A percentile compares a stretch with the other conserved stretches of the same genome.
Conservation (phyloP, 2,113 vertebrate species). For the Artemisiospiza belli region DNA sequence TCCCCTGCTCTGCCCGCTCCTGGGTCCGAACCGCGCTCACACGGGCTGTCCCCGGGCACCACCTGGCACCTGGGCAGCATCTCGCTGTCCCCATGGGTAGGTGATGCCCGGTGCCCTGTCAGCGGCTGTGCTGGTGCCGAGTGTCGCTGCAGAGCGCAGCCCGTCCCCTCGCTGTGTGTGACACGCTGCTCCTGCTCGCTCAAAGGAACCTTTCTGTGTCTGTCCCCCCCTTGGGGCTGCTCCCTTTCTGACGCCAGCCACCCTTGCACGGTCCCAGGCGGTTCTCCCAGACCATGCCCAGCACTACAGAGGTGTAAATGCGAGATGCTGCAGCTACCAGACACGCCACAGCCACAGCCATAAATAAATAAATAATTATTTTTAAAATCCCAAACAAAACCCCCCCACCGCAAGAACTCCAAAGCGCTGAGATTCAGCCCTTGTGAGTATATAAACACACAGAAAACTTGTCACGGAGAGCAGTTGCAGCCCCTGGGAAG, state of each 20-base stretch:
- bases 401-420: background rate
- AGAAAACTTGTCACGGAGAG: background rate
- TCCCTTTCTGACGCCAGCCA: background rate
- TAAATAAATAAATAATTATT: background rate
- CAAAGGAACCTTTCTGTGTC: background rate
- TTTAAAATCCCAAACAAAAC: background rate
- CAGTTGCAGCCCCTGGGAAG: background rate
- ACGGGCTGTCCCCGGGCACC: accelerated
- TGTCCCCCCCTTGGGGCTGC: background rate
- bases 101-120: background rate
- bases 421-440: background rate
- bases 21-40: background rate
- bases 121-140: background rate
- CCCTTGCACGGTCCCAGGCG: background rate
- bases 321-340: background rate
- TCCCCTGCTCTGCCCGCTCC: background rate
- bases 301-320: background rate
- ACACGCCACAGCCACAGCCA: background rate
- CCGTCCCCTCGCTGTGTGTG: background rate
- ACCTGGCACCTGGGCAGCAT: background rate
- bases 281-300: background rate
- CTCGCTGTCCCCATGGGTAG: background rate
- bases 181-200: background rate
- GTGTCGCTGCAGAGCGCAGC: background rate
- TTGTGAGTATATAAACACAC: background rate